Base-by-base conservation (phyloP, 2,113 vertebrate genomes). In the Chiloscyllium plagiosum region DNA sequence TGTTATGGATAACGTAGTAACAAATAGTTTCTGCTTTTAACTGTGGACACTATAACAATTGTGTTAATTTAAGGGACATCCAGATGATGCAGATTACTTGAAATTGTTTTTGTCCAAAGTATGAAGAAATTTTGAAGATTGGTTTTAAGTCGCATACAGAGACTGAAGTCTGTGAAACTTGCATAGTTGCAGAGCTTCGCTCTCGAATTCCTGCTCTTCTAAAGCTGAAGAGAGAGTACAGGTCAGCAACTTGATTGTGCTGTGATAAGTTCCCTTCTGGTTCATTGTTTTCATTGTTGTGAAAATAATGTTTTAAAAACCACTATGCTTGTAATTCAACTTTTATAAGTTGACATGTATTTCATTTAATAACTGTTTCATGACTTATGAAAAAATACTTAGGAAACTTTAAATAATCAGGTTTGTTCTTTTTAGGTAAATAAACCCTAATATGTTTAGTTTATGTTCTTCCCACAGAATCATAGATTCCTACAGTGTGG, bases 111-210 rank as follows among this genome's bases (percentile, higher is more conserved):
- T 66, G 33, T 42, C 56, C 33, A 66, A 66, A 93, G 61, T 61
- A 24, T 93, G 15, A 37, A 10, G 66, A 47, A 20, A 66, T 68
- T 66, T 93, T 68, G 19, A 37, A 66, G 29, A 37, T 66, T 37
- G 33, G 2, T 66, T n/a, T 93, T 68, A 93, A 42, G n/a, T 37
- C 65, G 2, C 15, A 65, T 26, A 92, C n/a, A 33, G 29, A 66
- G 15, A 66, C 33, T 93, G 61, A 68, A 93, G 37, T 37, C 37
- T 93, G 61, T 93, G 89, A 93, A n/a, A 93, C 66, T 92, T 92
- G 3, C 65, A n/a, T 29, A 89, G 26, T 61, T 89, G 20, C 2
- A 3, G 29, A 66, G 56, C 89, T 92, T 20, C 61, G 13, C 12
- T 20, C 50, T 29, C 50, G 24, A 89, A 89, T 90, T 90, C 29